Evolutionary conservation across 1,140 invertebrate species (phyloP).

Genomic region (Macrotrachela quadricornifera): DNA sequence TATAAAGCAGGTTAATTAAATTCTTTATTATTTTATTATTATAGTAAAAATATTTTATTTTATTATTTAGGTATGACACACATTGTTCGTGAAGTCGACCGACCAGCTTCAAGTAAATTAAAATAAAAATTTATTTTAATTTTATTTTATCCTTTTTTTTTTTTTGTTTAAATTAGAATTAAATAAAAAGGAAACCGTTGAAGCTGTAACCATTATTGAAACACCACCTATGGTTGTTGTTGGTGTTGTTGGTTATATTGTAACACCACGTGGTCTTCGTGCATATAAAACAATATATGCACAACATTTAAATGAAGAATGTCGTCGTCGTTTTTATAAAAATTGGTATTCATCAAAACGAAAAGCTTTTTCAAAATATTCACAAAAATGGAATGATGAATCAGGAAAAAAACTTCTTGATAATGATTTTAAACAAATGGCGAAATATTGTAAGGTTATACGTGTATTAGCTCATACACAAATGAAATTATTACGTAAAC

Average conservation of each 20-base stretch:
- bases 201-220: conserved; percentile 92
- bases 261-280: conserved; percentile 82
- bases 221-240: conserved; percentile 93
- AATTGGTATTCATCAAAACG: conserved; percentile 99
- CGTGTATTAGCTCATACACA: conserved; percentile 91
- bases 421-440: conserved; percentile 81
- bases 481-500: conserved; percentile 88
- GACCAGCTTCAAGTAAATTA: conserved; percentile 61
- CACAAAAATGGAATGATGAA: conserved; percentile 94
- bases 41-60: no score
- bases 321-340: conserved; percentile 92
- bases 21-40: no score
- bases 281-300: conserved; percentile 89
- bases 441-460: conserved; percentile 91
- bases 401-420: conserved; percentile 88
- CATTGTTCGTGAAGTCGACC: conserved; percentile 89
- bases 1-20: conserved; percentile 99
- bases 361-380: conserved; percentile 96
- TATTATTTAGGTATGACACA: conserved; percentile 99
- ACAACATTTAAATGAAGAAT: conserved; percentile 94
- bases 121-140: no score
- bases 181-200: conserved; percentile 98
- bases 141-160: no score
- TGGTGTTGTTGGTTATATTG: conserved; percentile 91
- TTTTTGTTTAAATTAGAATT: conserved; percentile 37